Evolutionary conservation across 2,113 vertebrate species (phyloP).

Genomic region (Tyto alba): DNA sequence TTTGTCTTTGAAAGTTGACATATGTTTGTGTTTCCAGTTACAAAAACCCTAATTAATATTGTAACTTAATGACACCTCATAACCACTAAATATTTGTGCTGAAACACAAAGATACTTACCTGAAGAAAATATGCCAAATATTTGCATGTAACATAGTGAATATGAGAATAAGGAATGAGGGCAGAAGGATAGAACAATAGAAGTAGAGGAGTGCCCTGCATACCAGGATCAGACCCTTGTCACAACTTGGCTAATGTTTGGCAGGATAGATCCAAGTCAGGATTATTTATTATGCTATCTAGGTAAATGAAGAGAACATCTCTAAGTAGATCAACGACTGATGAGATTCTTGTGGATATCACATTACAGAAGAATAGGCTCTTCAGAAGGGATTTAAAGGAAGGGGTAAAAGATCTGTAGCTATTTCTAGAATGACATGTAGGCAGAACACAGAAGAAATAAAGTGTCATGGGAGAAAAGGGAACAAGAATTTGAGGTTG

Average conservation of each 20-base stretch:
- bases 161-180: neutral
- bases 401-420: neutral
- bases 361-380: neutral
- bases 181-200: neutral
- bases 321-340: neutral
- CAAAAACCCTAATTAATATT: neutral
- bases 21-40: neutral
- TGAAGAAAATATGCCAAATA: neutral
- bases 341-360: neutral
- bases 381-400: neutral
- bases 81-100: neutral
- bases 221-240: neutral
- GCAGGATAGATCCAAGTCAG: neutral
- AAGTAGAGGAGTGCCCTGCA: neutral
- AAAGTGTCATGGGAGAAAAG: neutral
- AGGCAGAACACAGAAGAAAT: neutral
- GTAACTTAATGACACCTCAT: neutral
- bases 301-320: neutral
- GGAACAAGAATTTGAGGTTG: neutral
- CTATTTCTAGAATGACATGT: neutral
- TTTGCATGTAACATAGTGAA: neutral
- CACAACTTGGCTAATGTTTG: neutral
- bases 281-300: neutral
- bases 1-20: neutral
- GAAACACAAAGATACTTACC: neutral